These are phyloP conservation scores for Diplolepis rosae DNA, from an alignment of 2,888 invertebrate species.

Conservation along the genomic window DNA sequence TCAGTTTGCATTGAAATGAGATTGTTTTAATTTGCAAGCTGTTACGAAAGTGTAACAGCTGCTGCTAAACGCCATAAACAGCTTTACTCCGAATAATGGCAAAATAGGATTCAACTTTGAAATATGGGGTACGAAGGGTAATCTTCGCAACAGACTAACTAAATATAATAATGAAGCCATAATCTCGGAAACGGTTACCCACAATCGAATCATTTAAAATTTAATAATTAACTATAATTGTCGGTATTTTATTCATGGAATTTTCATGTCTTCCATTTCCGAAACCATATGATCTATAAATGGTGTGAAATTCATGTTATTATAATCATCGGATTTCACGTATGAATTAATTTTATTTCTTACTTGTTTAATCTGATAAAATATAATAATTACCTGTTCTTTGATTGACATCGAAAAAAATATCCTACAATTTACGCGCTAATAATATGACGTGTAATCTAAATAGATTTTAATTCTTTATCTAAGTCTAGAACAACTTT, in stretches of 20 bases:
- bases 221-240: background rate
- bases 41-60: slow-evolving; percentile 66
- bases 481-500: too few relatives aligned
- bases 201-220: background rate
- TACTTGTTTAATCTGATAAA: too few relatives aligned
- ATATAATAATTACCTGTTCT: too few relatives aligned
- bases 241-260: too few relatives aligned
- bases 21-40: slow-evolving; percentile 66
- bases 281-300: background rate
- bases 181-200: too few relatives aligned
- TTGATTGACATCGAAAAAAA: too few relatives aligned
- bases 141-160: slow-evolving; percentile 63
- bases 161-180: slow-evolving; percentile 59
- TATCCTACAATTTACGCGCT: too few relatives aligned
- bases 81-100: slow-evolving; percentile 62
- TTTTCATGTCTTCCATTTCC: background rate
- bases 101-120: slow-evolving; percentile 61
- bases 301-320: too few relatives aligned
- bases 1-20: slow-evolving; percentile 28
- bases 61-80: slow-evolving; percentile 67
- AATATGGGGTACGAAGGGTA: slow-evolving; percentile 52
- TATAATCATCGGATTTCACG: too few relatives aligned
- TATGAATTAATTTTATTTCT: too few relatives aligned
- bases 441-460: too few relatives aligned
- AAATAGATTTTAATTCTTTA: too few relatives aligned